A percentile compares a stretch with the other conserved stretches of the same genome.
These are phyloP conservation scores for Hoplostethus mediterraneus DNA, from an alignment of 2,797 vertebrate species.

Conservation along the genomic window DNA sequence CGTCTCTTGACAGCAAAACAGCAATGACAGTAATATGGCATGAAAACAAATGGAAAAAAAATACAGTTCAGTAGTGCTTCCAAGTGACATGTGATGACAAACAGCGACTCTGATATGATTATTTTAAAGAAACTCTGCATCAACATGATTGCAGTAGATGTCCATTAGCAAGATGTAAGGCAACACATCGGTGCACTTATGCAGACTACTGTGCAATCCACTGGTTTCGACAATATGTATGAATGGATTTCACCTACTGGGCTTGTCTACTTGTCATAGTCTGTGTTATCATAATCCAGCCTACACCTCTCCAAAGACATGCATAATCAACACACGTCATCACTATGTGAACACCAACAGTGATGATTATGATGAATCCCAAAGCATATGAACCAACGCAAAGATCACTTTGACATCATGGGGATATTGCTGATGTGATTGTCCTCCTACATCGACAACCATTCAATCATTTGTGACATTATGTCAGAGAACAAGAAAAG, in stretches of 20 bases:
- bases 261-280: background rate
- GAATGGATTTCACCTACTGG: background rate
- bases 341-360: background rate
- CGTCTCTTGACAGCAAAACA: background rate
- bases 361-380: background rate
- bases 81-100: constrained; percentile 1
- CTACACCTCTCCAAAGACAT: background rate
- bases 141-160: constrained; percentile 22
- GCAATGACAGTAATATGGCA: background rate
- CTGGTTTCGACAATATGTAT: background rate
- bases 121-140: background rate
- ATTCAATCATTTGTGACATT: constrained; percentile 31
- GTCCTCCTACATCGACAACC: constrained; percentile 16
- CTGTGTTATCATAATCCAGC: background rate
- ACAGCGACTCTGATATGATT: background rate
- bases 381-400: background rate
- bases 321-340: background rate
- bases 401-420: constrained; percentile 11
- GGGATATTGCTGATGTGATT: background rate
- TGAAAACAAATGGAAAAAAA: background rate
- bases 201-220: background rate
- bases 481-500: background rate
- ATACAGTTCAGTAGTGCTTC: background rate
- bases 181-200: background rate
- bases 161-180: constrained; percentile 45